A percentile compares a stretch with the other conserved stretches of the same genome.
Conservation (phyloP, 1,140 invertebrate genomes). For the Saccostrea echinata region DNA sequence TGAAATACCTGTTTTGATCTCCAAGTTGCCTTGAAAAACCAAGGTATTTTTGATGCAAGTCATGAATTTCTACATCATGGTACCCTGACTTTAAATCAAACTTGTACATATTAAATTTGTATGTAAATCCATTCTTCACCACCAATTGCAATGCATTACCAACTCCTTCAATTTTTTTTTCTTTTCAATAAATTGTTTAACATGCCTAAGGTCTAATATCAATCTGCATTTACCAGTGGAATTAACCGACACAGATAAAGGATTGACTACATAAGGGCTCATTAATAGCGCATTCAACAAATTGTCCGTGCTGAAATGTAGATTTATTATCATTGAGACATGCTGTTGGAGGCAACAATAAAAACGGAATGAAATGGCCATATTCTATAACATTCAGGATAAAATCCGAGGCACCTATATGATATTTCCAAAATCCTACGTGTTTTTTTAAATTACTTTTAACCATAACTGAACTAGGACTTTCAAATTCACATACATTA, state of each 20-base stretch:
- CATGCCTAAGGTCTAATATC: slow-evolving; percentile 53
- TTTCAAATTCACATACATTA: too few relatives aligned
- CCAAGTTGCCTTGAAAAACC: slow-evolving; percentile 38
- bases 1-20: slow-evolving; percentile 10
- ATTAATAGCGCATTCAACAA: slow-evolving; percentile 47
- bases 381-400: slow-evolving; percentile 39
- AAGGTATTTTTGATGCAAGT: slow-evolving; percentile 34
- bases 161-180: slow-evolving; percentile 44
- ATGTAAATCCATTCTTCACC: neutral
- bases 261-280: slow-evolving; percentile 52
- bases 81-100: slow-evolving; percentile 43
- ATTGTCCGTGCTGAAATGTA: slow-evolving; percentile 13
- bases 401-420: slow-evolving; percentile 22
- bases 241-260: slow-evolving; percentile 51
- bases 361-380: slow-evolving; percentile 55
- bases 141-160: slow-evolving; percentile 45
- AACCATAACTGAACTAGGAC: too few relatives aligned
- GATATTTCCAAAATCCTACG: too few relatives aligned
- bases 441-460: too few relatives aligned
- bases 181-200: slow-evolving; percentile 50
- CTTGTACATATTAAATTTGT: too few relatives aligned
- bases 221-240: slow-evolving; percentile 45
- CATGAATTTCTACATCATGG: slow-evolving; percentile 43
- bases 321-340: slow-evolving; percentile 34
- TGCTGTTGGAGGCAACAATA: neutral